Percentiles rank a stretch among this genome's conserved stretches.
Evolutionary conservation across 2,888 invertebrate genomes (phyloP).

Genomic region (Ormyrus pomaceus): DNA sequence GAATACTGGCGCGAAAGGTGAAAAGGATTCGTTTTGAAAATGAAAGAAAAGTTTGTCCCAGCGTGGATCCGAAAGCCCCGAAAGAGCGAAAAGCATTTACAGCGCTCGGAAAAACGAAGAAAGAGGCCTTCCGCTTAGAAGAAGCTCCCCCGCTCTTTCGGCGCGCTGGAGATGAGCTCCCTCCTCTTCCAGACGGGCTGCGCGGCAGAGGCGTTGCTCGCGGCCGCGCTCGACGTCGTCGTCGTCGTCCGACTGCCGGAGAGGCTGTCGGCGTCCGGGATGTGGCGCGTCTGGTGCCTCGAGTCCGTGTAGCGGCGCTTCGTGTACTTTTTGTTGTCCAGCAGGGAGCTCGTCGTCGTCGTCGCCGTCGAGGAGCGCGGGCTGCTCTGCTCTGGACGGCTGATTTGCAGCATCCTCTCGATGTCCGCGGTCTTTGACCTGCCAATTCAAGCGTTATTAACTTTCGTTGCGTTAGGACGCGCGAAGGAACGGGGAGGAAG

Average conservation of each 20-base stretch:
- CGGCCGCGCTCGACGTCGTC: constrained; percentile 42
- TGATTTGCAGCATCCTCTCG: constrained; percentile 78
- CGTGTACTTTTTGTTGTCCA: constrained; percentile 80
- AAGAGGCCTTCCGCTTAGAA: constrained; percentile 21
- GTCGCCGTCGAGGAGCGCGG: constrained; percentile 71
- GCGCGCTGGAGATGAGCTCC: constrained; percentile 88
- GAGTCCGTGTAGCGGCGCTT: constrained; percentile 80
- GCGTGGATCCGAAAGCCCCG: no score
- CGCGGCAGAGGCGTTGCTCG: constrained; percentile 55
- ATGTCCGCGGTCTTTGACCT: constrained; percentile 83
- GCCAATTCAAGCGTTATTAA: background rate
- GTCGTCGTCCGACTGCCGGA: background rate
- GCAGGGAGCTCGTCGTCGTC: constrained; percentile 62
- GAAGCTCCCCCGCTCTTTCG: constrained; percentile 69
- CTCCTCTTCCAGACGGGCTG: constrained; percentile 86
- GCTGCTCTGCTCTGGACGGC: constrained; percentile 75
- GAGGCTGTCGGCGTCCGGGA: constrained; percentile 78
- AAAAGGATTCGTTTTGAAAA: no score
- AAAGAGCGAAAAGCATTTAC: background rate
- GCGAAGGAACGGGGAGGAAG: no score
- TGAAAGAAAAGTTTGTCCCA: no score
- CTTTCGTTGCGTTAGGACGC: background rate
- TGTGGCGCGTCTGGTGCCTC: constrained; percentile 79
- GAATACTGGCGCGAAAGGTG: no score
- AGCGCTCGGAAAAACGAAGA: constrained; percentile 37